Conservation (phyloP, 37 sponge, comb jelly and placozoan genomes). For the Haliclona indistincta region DNA sequence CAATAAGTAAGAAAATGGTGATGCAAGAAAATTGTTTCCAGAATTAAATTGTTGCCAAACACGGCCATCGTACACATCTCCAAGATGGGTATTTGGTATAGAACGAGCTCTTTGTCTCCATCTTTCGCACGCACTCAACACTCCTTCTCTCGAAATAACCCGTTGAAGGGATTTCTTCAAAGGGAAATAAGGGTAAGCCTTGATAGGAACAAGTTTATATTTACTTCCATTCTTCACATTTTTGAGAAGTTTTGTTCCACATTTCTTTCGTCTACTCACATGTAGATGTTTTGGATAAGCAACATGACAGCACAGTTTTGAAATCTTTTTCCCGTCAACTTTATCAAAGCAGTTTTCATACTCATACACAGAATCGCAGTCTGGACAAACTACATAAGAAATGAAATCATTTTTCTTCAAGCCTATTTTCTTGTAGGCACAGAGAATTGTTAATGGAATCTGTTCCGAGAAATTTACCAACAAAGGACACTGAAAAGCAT, state of each 20-base stretch:
- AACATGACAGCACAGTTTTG: constrained; percentile 46
- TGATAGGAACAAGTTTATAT: constrained; percentile 32
- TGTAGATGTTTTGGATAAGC: constrained; percentile 61
- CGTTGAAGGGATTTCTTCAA: background rate
- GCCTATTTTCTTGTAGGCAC: background rate
- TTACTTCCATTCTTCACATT: background rate
- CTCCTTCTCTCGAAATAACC: constrained; percentile 18
- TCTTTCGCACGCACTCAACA: constrained; percentile 22
- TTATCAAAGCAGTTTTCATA: constrained; percentile 33
- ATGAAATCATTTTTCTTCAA: constrained; percentile 10
- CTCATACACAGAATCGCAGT: constrained; percentile 52
- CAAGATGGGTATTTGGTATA: background rate
- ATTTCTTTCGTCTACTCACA: background rate
- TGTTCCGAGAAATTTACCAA: background rate
- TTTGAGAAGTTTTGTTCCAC: constrained; percentile 33
- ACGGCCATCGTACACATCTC: constrained; percentile 60
- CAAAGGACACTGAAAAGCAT: constrained; percentile 9
- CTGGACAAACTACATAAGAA: constrained; percentile 57
- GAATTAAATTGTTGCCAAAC: constrained; percentile 37
- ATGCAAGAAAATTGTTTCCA: constrained; percentile 17
- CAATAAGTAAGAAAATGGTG: constrained; percentile 36
- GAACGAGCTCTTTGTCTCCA: constrained; percentile 34
- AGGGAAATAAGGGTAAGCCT: constrained; percentile 38
- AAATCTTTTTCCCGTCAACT: constrained; percentile 5
- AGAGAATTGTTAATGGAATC: background rate